Conservation (phyloP, 2,797 vertebrate genomes). For the Triplophysa yarkandensis region DNA sequence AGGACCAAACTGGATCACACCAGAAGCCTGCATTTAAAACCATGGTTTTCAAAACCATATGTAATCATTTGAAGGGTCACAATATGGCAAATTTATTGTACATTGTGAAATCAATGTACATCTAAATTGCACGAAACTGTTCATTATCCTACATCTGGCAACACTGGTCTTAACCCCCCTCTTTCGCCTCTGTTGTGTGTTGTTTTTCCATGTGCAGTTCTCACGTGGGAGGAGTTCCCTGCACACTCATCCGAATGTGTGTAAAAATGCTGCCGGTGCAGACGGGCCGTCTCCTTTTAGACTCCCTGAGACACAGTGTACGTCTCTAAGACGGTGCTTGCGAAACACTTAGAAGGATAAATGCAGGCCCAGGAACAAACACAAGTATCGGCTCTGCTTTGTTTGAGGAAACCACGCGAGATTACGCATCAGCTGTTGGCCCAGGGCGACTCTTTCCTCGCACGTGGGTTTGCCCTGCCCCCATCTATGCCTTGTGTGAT, state of each 20-base stretch:
- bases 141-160: too few species aligned
- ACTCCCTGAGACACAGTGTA: not conserved
- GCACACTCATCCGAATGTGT: conserved; percentile 48
- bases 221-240: conserved; percentile 75
- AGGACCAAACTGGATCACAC: too few species aligned
- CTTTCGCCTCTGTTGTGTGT: conserved; percentile 56
- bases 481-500: not conserved
- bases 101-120: too few species aligned
- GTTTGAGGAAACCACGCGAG: conserved; percentile 32
- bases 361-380: conserved; percentile 31
- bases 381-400: conserved; percentile 27
- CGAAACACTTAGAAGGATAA: not conserved
- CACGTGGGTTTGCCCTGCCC: conserved; percentile 32
- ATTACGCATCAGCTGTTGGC: conserved; percentile 47
- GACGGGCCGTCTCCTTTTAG: not conserved
- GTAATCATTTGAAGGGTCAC: too few species aligned
- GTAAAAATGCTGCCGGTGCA: conserved; percentile 4
- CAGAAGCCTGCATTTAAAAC: too few species aligned
- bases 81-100: too few species aligned
- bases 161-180: too few species aligned
- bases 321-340: conserved; percentile 10
- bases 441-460: conserved; percentile 2
- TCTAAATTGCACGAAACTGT: too few species aligned
- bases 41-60: too few species aligned
- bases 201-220: conserved; percentile 71